A percentile compares a stretch with the other conserved stretches of the same genome.
Evolutionary conservation across 2,113 vertebrate species (phyloP).

Genomic region (Bagarius yarrelli): DNA sequence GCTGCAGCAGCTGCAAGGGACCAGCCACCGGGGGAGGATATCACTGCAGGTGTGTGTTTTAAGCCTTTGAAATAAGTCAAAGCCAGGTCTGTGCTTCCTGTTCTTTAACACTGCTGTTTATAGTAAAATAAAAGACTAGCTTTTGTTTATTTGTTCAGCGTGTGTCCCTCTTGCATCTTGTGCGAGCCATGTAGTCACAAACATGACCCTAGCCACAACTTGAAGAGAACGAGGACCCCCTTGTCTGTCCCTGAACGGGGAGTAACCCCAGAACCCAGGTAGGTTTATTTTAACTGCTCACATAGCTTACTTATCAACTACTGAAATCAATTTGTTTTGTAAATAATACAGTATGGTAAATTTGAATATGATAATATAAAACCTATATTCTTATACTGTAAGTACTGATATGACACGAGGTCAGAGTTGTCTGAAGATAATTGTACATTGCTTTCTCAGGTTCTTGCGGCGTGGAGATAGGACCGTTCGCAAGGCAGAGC

Average conservation of each 20-base stretch:
- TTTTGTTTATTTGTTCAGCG: constrained; percentile 63
- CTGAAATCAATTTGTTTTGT: no score
- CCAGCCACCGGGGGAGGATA: constrained; percentile 87
- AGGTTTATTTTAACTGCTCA: constrained; percentile 45
- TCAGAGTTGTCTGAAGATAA: not conserved
- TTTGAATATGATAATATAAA: no score
- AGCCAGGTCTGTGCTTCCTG: not conserved
- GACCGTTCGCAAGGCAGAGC: constrained; percentile 92
- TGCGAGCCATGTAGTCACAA: constrained; percentile 85
- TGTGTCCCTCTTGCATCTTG: constrained; percentile 87
- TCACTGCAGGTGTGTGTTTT: constrained; percentile 90
- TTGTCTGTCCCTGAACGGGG: constrained; percentile 76
- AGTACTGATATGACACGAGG: not conserved
- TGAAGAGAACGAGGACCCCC: constrained; percentile 88
- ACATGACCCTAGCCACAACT: constrained; percentile 84
- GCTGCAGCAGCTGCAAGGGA: constrained; percentile 85
- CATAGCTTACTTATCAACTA: not conserved
- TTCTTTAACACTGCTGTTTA: not conserved
- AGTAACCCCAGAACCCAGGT: constrained; percentile 74
- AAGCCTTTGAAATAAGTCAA: not conserved
- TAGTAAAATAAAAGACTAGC: not conserved
- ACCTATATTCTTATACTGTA: not conserved
- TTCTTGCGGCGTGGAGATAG: constrained; percentile 92
- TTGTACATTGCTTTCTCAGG: constrained; percentile 65
- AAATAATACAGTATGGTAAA: no score